A percentile compares a stretch with the other conserved stretches of the same genome.
Conservation (phyloP, 2,888 invertebrate species). For the Asteroscopus sphinx region DNA sequence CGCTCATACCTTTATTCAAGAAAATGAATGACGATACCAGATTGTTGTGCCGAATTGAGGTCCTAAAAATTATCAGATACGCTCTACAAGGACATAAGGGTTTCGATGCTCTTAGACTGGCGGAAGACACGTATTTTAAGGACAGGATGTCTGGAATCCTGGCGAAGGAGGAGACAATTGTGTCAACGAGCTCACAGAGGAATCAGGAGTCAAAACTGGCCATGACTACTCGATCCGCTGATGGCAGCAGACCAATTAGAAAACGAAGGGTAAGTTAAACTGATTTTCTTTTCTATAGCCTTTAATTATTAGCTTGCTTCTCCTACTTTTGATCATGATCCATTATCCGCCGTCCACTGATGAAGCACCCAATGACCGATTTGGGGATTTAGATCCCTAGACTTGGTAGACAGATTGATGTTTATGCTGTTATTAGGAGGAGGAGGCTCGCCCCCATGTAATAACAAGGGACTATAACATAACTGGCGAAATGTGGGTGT, state of each 20-base stretch:
- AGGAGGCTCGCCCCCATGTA: too few species aligned
- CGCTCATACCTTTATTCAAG: constrained; percentile 81
- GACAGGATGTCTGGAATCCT: constrained; percentile 69
- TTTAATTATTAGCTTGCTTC: too few species aligned
- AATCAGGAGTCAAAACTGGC: constrained; percentile 71
- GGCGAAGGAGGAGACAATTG: constrained; percentile 70
- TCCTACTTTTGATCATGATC: too few species aligned
- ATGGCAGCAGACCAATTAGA: constrained; percentile 80
- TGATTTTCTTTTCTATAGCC: too few species aligned
- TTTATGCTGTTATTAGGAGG: too few species aligned
- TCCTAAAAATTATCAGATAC: constrained; percentile 81
- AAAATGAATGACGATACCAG: constrained; percentile 86
- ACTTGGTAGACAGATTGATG: too few species aligned
- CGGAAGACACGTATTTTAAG: constrained; percentile 76
- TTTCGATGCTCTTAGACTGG: constrained; percentile 76
- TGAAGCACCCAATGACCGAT: too few species aligned
- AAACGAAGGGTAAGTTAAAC: constrained; percentile 79
- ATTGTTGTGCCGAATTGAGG: constrained; percentile 80
- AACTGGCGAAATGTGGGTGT: too few species aligned
- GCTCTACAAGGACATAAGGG: constrained; percentile 80
- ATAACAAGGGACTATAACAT: too few species aligned
- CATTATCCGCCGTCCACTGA: too few species aligned
- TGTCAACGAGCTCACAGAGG: constrained; percentile 48
- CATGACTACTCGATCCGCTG: constrained; percentile 84
- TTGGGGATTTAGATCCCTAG: too few species aligned